Evolutionary conservation across 2,797 vertebrate genomes (phyloP).

Genomic region (Lagorchestes hirsutus): DNA sequence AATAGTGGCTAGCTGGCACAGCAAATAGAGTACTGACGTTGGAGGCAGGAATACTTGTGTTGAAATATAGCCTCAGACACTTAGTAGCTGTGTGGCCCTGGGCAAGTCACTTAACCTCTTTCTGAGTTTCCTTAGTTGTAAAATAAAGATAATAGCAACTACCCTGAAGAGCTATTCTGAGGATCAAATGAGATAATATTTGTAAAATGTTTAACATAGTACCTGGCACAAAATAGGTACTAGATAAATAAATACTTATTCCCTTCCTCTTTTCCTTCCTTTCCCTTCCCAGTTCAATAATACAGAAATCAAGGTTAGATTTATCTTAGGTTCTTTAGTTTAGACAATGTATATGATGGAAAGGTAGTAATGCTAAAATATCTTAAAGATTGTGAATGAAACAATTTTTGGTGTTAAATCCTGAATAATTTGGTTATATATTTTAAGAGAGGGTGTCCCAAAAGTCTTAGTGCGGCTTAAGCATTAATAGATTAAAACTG

Average conservation of each 20-base stretch:
- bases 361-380: background rate
- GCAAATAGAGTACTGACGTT: background rate
- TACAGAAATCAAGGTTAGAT: background rate
- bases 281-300: background rate
- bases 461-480: background rate
- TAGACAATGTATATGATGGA: background rate
- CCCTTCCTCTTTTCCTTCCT: background rate
- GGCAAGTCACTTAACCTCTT: background rate
- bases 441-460: background rate
- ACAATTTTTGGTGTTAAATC: background rate
- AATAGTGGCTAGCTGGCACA: background rate
- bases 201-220: background rate
- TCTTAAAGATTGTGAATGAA: background rate
- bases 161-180: background rate
- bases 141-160: background rate
- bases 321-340: background rate
- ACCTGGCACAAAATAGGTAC: background rate
- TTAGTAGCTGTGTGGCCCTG: background rate
- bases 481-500: too few species aligned
- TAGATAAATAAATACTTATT: background rate
- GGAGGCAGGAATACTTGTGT: background rate
- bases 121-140: background rate
- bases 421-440: background rate
- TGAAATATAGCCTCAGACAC: background rate
- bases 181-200: background rate